Evolutionary conservation across 2,888 invertebrate species (phyloP).

Genomic region (Nephrotoma flavescens): DNA sequence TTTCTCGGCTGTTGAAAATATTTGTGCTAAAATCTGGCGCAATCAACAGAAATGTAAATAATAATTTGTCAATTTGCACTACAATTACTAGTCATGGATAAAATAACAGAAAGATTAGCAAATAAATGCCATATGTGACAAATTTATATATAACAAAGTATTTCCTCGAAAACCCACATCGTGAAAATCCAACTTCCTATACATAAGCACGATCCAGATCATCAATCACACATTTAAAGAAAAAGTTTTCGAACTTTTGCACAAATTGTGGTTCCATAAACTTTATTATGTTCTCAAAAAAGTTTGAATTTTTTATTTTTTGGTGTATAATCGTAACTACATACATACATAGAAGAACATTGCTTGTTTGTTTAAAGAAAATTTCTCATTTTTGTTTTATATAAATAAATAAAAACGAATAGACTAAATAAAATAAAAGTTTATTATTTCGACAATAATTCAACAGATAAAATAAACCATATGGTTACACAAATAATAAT

Average conservation of each 20-base stretch:
- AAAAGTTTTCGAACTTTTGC: background rate
- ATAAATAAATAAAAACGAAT: background rate
- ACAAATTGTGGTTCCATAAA: background rate
- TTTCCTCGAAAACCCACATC: background rate
- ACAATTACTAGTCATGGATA: no score
- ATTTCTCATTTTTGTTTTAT: background rate
- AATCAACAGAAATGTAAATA: no score
- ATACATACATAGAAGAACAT: background rate
- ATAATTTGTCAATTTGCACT: no score
- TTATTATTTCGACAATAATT: background rate
- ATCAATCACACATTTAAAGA: background rate
- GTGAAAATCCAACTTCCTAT: background rate
- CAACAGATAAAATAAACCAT: background rate
- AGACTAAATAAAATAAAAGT: background rate
- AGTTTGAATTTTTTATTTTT: background rate
- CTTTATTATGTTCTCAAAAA: background rate
- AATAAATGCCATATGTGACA: background rate
- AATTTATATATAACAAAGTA: background rate
- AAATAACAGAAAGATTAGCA: no score
- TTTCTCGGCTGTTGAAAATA: no score
- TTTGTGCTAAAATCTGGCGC: no score
- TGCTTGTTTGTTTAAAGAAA: background rate
- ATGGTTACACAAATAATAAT: background rate
- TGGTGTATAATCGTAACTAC: background rate
- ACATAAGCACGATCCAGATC: background rate